Base-by-base conservation (phyloP, 2,888 invertebrate species). In the Drosophila villosipedis region DNA sequence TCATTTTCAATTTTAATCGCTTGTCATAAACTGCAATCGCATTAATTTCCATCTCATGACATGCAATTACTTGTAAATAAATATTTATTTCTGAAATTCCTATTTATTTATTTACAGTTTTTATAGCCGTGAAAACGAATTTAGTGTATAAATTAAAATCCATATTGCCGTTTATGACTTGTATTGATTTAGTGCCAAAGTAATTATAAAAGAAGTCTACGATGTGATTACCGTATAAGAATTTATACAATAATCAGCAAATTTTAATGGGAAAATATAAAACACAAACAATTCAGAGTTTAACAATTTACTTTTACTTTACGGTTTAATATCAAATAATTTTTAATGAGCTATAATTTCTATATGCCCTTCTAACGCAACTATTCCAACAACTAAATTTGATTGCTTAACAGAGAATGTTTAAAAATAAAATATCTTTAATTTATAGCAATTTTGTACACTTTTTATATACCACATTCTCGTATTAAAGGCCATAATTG, bases 11-110 rank as follows among this genome's bases (percentile, higher is more conserved):
- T 73, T 88, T 86, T 88, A 86, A 86, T 86, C 90, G 85, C 76
- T 88, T 90, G 85, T 90, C 85, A 86, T 86, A 86, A 90, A 84
- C 78, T 88, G 90, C 85, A 88, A 86, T 86, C 88, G 90, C 78
- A 86, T 86, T 88, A 77, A 86, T 90, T 88, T 76, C 63, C 68
- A 78, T 69, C 54, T 62, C 57, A 68, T 73, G 88, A 82, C 85
- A 88, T 65, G 75, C 83, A 86, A 90, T 86, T 86, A 90, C 77
- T 82, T 84, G 74, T 76, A 78, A 76, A 85, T 85, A 85, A 89
- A 90, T 84, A 89, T 88, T 85, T 85, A 87, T 87, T 89, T 84
- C 49, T 69, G 53, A 78, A 87, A 80, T 84, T 70, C 78, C 63
- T 74, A 78, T 83, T 82, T 87, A 83, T 85, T 86, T 73, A 89